Conservation (phyloP, 2,888 invertebrate species). For the Xestia c-nigrum region DNA sequence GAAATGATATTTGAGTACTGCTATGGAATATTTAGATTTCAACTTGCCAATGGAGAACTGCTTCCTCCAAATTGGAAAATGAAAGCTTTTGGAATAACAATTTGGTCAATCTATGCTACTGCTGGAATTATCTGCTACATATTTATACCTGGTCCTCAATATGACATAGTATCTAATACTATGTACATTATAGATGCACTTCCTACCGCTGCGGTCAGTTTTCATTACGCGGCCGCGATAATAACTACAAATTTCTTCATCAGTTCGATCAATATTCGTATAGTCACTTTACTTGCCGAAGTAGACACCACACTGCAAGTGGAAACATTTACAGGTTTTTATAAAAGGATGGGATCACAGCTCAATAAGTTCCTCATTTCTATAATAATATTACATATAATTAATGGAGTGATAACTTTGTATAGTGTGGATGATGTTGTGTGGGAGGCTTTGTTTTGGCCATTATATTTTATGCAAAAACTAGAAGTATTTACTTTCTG, state of each 20-base stretch:
- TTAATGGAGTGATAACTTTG: constrained; percentile 58
- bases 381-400: constrained; percentile 58
- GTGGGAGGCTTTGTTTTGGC: constrained; percentile 33
- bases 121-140: constrained; percentile 3
- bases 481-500: constrained; percentile 75
- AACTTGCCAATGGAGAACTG: constrained; percentile 11
- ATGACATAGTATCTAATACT: neutral
- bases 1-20: constrained; percentile 12
- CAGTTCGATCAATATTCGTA: constrained; percentile 63
- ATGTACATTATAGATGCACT: neutral
- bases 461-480: constrained; percentile 71
- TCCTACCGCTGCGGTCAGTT: constrained; percentile 60
- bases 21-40: constrained; percentile 31
- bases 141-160: constrained; percentile 45
- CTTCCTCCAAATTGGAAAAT: constrained; percentile 24
- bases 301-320: constrained; percentile 69
- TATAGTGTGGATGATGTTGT: constrained; percentile 34
- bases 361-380: constrained; percentile 59
- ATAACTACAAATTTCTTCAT: constrained; percentile 56
- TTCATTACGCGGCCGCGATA: constrained; percentile 70
- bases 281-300: constrained; percentile 68
- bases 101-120: constrained; percentile 6
- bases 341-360: constrained; percentile 62
- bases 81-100: constrained; percentile 25
- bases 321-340: constrained; percentile 65